Evolutionary conservation across 2,888 invertebrate genomes (phyloP), one percentile per base, ranked within the genome.

Genomic region (Limenitis camilla): DNA sequence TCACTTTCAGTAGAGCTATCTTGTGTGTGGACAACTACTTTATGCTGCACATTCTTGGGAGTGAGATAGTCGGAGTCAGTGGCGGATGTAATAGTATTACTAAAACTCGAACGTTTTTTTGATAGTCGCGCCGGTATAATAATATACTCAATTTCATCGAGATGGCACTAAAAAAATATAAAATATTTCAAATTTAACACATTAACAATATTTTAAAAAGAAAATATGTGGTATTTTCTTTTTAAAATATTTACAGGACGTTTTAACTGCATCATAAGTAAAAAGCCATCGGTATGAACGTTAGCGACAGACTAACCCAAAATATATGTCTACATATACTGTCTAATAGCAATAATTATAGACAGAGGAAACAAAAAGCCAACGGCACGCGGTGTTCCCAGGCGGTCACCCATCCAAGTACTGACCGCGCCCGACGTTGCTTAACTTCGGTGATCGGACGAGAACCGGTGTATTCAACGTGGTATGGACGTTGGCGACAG

Each of bases 91-190:
- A 72, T 73, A 53, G 79, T 78, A 80, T 82, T 69, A 53, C 78
- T 83, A 52, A 80, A 80, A 51, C 69, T 68, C 0, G 75, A 70
- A 39, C 68, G 69, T 55, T 75, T 78, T 30, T 71, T 74, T 0
- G 74, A 67, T 5, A 82, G 51, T 6, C 76, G 68, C 0, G 78
- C 76, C 6, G 86, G 82, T 56, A 86, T 78, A 31, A 86, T 75
- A 32, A 85, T 75, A 63, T 85, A 83, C 46, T 80, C 85, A 28
- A 86, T 67, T 6, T 78, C 69, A 45, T 84, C 81, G 7, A 86
- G 66, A 49, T 78, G 69, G 43, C 62, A 60, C 84, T 85, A 71
- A 45, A 48, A 49, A 43, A 28, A 41, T 7, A 40, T 9, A 28
- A 32, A 32, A 35, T 27, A 10, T 19, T 35, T 4, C 47, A 47